Conservation (phyloP, 2,888 invertebrate genomes). For the Aphidoletes aphidimyza region DNA sequence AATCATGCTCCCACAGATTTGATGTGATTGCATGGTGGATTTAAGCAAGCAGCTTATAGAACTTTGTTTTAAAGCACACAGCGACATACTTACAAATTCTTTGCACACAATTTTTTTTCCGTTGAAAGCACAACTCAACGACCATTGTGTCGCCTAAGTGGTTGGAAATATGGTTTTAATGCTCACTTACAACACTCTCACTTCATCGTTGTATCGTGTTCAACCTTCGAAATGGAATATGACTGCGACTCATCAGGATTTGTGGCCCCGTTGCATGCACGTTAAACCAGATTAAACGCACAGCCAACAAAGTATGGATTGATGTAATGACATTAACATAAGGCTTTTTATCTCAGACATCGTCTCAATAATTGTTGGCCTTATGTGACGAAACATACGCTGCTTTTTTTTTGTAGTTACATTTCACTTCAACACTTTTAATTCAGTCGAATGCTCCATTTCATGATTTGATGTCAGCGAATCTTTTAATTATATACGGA, state of each 20-base stretch:
- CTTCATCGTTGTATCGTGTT: neutral
- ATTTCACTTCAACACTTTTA: too few species aligned
- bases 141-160: too few species aligned
- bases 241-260: neutral
- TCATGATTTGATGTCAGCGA: neutral
- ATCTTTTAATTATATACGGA: neutral
- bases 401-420: too few species aligned
- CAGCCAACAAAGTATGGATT: conserved; percentile 29
- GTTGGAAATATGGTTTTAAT: too few species aligned
- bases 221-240: neutral
- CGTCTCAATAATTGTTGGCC: conserved; percentile 11
- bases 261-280: too few species aligned
- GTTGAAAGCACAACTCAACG: too few species aligned
- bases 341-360: conserved; percentile 6
- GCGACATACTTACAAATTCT: neutral
- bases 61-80: neutral
- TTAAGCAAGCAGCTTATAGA: neutral
- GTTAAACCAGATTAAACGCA: neutral
- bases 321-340: conserved; percentile 17
- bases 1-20: too few species aligned
- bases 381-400: neutral
- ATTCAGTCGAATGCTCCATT: neutral
- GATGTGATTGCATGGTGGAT: neutral
- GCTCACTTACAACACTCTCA: neutral
- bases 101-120: neutral